These are phyloP conservation scores for Neolamprologus caudopunctatus DNA, from an alignment of 2,113 vertebrate species.

Conservation along the genomic window DNA sequence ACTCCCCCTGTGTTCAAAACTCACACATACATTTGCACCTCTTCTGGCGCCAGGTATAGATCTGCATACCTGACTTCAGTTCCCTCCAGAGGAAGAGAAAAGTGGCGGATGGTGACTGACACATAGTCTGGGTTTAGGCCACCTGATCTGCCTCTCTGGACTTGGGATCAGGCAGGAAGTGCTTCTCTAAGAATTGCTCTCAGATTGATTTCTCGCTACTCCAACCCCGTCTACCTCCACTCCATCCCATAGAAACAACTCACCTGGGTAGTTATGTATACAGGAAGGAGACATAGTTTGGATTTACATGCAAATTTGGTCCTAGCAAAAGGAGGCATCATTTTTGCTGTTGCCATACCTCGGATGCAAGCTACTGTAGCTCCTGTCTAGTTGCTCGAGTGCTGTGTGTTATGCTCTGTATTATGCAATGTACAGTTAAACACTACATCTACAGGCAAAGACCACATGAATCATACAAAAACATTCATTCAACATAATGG, in stretches of 20 bases:
- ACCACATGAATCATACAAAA: constrained; percentile 6
- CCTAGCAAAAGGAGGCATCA: not conserved
- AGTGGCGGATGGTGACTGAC: constrained; percentile 9
- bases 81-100: constrained; percentile 1
- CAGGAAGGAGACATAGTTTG: not conserved
- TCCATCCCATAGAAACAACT: not conserved
- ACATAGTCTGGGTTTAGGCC: constrained; percentile 13
- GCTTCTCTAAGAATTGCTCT: constrained; percentile 26
- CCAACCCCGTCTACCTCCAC: not conserved
- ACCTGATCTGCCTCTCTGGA: constrained; percentile 24
- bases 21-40: not conserved
- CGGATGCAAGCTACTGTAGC: constrained; percentile 3
- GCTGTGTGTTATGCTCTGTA: constrained; percentile 23
- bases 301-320: not conserved
- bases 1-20: not conserved
- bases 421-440: constrained; percentile 38
- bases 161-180: constrained; percentile 22
- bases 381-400: not conserved
- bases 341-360: not conserved
- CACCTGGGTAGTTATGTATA: not conserved
- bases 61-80: not conserved
- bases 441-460: not conserved
- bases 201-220: constrained; percentile 25
- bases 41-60: not conserved
- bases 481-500: not conserved